A percentile compares a stretch with the other conserved stretches of the same genome.
Conservation (phyloP, 2,113 vertebrate genomes). For the Ptychochromis oligacanthus region DNA sequence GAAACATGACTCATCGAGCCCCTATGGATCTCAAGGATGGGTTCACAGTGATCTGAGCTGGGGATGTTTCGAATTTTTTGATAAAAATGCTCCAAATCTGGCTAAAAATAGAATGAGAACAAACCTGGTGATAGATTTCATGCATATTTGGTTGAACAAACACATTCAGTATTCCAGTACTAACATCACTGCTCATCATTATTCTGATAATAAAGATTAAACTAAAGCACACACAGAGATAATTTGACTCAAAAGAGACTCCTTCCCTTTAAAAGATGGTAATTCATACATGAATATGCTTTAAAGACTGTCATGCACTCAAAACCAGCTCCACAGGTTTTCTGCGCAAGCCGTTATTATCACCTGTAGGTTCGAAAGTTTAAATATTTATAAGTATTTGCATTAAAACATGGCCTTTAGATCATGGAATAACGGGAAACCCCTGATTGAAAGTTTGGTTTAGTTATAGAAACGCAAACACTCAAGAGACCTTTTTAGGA, state of each 20-base stretch:
- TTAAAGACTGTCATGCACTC: too few relatives aligned
- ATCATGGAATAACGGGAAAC: background rate
- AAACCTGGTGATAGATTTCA: background rate
- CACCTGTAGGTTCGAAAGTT: background rate
- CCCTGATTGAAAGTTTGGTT: background rate
- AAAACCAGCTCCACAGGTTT: background rate
- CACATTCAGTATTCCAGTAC: background rate
- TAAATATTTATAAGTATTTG: rapidly evolving
- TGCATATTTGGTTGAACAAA: conserved; percentile 7
- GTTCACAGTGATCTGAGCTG: background rate
- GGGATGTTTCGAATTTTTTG: too few relatives aligned
- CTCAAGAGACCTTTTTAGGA: background rate
- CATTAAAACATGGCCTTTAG: background rate
- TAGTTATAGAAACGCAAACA: background rate
- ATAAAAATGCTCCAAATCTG: too few relatives aligned
- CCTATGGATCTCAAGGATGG: background rate
- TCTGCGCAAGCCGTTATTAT: background rate
- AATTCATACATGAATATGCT: background rate
- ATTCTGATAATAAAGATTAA: background rate
- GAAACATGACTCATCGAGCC: background rate
- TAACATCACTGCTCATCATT: background rate
- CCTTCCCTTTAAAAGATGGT: background rate
- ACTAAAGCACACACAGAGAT: background rate
- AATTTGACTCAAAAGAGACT: background rate
- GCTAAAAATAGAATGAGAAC: too few relatives aligned